A percentile compares a stretch with the other conserved stretches of the same genome.
Conservation (phyloP, 2,113 vertebrate species). For the Xyrauchen texanus region DNA sequence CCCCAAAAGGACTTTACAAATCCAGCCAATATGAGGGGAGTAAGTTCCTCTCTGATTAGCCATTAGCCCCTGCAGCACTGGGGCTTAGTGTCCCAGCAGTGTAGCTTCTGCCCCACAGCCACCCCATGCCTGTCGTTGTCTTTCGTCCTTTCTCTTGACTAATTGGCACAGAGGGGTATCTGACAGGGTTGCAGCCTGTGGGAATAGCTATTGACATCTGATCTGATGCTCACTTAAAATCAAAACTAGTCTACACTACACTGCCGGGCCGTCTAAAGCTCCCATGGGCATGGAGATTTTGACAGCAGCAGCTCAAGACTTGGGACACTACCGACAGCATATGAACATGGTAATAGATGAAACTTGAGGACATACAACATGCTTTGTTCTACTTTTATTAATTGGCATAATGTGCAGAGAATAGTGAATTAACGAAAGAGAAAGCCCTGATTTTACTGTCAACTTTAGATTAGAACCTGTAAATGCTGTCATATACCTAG, state of each 20-base stretch:
- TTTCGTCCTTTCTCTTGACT: constrained; percentile 58
- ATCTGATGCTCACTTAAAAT: constrained; percentile 77
- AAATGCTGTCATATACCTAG: no score
- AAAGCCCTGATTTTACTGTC: no score
- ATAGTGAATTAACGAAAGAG: no score
- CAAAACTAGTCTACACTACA: constrained; percentile 13
- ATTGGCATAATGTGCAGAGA: no score
- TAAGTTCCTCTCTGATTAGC: constrained; percentile 75
- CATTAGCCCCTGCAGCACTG: constrained; percentile 69
- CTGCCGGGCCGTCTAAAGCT: no score
- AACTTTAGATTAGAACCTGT: no score
- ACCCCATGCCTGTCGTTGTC: not conserved
- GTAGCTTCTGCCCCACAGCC: constrained; percentile 20
- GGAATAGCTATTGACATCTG: constrained; percentile 77
- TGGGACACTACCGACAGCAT: no score
- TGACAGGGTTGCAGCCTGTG: constrained; percentile 62
- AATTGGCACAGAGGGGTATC: constrained; percentile 79
- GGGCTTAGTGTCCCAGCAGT: constrained; percentile 48
- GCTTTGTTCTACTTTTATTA: no score
- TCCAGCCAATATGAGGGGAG: constrained; percentile 66
- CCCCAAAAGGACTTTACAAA: constrained; percentile 64
- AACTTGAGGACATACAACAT: no score
- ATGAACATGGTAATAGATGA: no score
- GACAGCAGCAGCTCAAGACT: no score
- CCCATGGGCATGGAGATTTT: no score